Base-by-base conservation (phyloP, 2,797 vertebrate species). In the Amblyraja radiata region DNA sequence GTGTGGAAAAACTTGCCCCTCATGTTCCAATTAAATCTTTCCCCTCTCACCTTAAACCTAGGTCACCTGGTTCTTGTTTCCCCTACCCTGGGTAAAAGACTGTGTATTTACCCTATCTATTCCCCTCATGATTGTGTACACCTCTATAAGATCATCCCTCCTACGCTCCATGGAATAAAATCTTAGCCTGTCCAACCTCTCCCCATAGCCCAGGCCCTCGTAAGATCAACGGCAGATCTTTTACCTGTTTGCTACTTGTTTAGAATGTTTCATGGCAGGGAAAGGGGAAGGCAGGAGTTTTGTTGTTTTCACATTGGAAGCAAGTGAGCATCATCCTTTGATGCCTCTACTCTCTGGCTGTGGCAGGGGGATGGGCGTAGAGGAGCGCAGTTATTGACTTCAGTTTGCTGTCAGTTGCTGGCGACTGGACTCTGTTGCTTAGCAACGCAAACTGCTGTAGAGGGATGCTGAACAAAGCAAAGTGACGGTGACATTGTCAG, bases 401-500 rank as follows among this genome's bases (percentile, higher is more conserved):
- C 1, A 21, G 21, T 74, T 91, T 58, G 39, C 65, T 74, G 74
- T 92, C 68, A 92, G 36, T 92, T 92, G 71, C 71, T 76, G 73
- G 71, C 68, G 9, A 76, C 46, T 74, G 13, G 76, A 76, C 63
- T 13, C 11, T 92, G 90, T 76, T 92, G 90, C 90, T 76, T 76
- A 76, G 90, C 90, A 92, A 92, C 23, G 28, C 25, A 54, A 46
- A 39, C 71, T 74, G 68, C 28, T 74, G 68, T 54, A 16, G 65
- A 73, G 25, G 39, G 90, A 74, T 91, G 68, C 21, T 74, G 71
- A 92, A 76, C 21, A 76, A 92, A 92, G 71, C 36, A 76, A 92
- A 74, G 68, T 54, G 71, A 92, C 25, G 74, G 73, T 92, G 71
- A 92, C 68, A 76, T 58, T 16, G 71, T 92, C 71, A 73, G 25